phyloP scores from a whole-genome alignment of 2,113 vertebrate genomes.

The Cephalophus harveyi region DNA sequence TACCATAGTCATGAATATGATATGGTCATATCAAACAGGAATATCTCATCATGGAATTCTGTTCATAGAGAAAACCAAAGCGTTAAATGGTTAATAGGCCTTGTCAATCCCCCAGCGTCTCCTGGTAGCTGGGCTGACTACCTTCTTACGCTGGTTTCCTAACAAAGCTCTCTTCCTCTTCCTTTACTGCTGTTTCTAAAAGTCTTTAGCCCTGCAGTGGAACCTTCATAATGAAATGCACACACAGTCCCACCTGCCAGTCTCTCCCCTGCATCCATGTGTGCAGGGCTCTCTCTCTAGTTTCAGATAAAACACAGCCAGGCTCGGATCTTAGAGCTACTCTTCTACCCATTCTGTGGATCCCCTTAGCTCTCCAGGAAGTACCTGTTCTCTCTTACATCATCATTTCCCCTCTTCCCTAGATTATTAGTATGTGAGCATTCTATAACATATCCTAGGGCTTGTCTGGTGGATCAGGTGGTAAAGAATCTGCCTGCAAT shows the following conservation, averaged over 20 bases:
- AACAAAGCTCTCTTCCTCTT: neutral
- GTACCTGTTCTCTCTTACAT: neutral
- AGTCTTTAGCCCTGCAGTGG: neutral
- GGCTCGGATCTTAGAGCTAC: no score
- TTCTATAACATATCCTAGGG: neutral
- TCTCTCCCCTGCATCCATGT: neutral
- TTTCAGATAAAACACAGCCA: neutral
- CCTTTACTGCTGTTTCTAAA: neutral
- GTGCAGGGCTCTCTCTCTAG: rapidly evolving
- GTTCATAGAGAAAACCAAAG: neutral
- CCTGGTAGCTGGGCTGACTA: neutral
- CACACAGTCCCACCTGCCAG: neutral
- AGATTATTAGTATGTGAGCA: neutral
- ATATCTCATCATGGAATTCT: neutral
- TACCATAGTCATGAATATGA: neutral
- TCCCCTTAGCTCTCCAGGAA: neutral
- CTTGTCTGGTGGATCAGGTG: neutral
- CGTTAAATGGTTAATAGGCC: neutral
- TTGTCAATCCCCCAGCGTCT: rapidly evolving
- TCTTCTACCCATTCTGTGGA: neutral
- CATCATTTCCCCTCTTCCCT: neutral
- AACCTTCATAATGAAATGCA: neutral
- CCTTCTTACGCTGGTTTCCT: neutral
- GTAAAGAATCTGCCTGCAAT: neutral
- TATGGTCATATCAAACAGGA: neutral